Evolutionary conservation across 2,113 vertebrate species (phyloP), one percentile per base, ranked within the genome.

Genomic region (Sander vitreus): DNA sequence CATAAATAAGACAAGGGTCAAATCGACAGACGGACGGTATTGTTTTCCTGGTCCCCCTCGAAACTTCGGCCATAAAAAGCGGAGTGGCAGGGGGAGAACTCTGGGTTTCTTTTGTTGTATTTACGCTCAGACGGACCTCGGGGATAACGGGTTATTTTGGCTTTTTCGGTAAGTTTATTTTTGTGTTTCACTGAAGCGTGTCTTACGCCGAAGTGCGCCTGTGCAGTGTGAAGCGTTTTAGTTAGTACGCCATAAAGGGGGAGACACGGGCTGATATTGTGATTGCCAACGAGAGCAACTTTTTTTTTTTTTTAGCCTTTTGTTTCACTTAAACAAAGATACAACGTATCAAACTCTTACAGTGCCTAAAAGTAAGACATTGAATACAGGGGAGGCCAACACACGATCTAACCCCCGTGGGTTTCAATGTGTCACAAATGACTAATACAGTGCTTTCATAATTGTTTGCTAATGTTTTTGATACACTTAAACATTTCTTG

Each of bases 161-260:
- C 55, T 11, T 87, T 89, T 89, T 85, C 23, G 93, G 92, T 94
- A 94, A 95, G 94, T 94, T 95, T 95, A 93, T 95, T 93, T 92
- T 88, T 90, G 65, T 88, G 87, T 89, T 90, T 80, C 88, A 87
- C 43, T 94, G 80, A 88, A 95, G 93, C 93, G 93, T 93, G 90
- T 91, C 90, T 83, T 78, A 51, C 36, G 82, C 33, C 78, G 80
- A 60, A 93, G 92, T 94, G 94, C 94, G 94, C 94, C 91, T 93
- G 94, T 93, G 92, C 92, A 80, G 88, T 70, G 75, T 47, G 77
- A 69, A 86, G 86, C 90, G 66, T 92, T 94, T 95, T 92, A 93
- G 83, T 91, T 93, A 70, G 88, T 95, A 88, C 94, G 91, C 93
- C 93, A 95, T 92, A 94, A 94, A 92, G 89, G 69, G 75, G 65